Base-by-base conservation (phyloP, 53 echinoderm and acorn worm genomes). In the Luidia sarsii region DNA sequence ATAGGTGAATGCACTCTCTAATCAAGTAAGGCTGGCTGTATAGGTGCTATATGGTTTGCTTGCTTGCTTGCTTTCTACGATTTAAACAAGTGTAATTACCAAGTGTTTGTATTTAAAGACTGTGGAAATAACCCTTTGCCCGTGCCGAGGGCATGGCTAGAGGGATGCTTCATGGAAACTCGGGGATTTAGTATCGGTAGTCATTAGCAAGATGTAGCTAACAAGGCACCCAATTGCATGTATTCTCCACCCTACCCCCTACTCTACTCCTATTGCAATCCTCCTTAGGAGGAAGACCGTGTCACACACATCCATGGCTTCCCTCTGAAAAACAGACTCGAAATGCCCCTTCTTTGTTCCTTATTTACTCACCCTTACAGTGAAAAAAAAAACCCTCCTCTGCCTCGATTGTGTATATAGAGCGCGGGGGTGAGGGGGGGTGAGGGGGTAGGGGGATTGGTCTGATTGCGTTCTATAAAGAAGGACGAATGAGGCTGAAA, bases 31-130 rank as follows among this genome's bases (percentile, higher is more conserved):
- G 45, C 50, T 77, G 59, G 61, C 61, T 59, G 14, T 41, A 45
- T 45, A 38, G 48, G 27, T 43, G n/a, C n/a, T n/a, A n/a, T n/a
- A n/a, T n/a, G n/a, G n/a, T n/a, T n/a, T n/a, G n/a, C n/a, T n/a
- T n/a, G n/a, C n/a, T n/a, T n/a, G n/a, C n/a, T n/a, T n/a, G n/a
- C n/a, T n/a, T n/a, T n/a, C n/a, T n/a, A n/a, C 59, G 77, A 77
- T 77, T 77, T 77, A 77, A 77, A 77, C 77, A 77, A 77, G 77
- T 61, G 46, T 60, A 77, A 77, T 77, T 60, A 77, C 77, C 60
- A 77, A 59, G 61, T 77, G 59, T 77, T 60, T 9, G 77, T 77
- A 77, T 60, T 61, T 61, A 59, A 77, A 48, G 77, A 77, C 77
- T 60, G 14, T 39, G 77, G 61, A 61, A 48, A 77, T 56, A 77